Conservation (phyloP, 1,140 invertebrate genomes). For the Periplaneta americana region DNA sequence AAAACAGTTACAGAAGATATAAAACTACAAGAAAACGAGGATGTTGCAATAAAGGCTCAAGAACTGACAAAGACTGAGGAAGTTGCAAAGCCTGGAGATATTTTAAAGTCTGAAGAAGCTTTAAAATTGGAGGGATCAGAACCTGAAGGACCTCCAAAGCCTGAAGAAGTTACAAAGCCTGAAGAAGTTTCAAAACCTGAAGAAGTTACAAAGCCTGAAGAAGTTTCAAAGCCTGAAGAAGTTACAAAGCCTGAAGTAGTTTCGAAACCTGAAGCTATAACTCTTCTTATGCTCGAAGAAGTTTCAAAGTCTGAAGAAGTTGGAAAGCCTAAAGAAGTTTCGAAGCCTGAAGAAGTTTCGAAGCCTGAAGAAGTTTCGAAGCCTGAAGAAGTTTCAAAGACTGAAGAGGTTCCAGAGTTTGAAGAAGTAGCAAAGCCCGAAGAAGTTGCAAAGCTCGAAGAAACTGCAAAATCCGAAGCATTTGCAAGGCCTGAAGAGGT, state of each 20-base stretch:
- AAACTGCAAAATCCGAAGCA: background rate
- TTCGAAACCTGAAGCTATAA: background rate
- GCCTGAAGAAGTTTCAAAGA: no score
- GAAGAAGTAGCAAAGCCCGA: no score
- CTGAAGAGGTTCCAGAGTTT: no score
- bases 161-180: background rate
- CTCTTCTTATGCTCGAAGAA: background rate
- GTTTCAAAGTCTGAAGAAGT: background rate
- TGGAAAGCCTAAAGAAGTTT: background rate
- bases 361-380: no score
- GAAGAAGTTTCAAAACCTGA: background rate
- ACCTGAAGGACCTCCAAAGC: background rate
- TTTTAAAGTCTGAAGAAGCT: background rate
- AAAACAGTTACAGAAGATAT: background rate
- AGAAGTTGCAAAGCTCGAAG: background rate
- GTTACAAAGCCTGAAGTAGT: background rate
- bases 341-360: background rate
- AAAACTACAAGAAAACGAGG: background rate
- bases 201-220: background rate
- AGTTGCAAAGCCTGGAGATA: background rate
- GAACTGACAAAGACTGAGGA: background rate
- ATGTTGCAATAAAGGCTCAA: background rate
- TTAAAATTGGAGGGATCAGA: background rate
- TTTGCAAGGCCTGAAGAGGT: slow-evolving; percentile 1
- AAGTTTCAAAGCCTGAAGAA: background rate